Conservation (phyloP, 1,140 invertebrate genomes). For the Micrasema longulum region DNA sequence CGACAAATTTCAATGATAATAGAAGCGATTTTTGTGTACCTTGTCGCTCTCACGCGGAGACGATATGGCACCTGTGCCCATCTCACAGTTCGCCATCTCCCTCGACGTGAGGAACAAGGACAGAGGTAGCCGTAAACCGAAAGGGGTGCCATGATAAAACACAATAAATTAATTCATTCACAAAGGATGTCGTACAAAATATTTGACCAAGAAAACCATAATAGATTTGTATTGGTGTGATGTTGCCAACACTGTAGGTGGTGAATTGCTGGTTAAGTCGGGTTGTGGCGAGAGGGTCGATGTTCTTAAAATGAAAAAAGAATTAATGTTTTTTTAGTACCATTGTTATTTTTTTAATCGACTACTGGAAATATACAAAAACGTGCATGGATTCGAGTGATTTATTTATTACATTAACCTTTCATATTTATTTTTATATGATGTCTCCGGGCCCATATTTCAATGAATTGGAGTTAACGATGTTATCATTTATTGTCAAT, state of each 20-base stretch:
- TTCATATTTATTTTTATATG: too few relatives aligned
- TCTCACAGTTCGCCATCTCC: background rate
- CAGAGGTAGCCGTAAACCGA: background rate
- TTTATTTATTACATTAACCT: too few relatives aligned
- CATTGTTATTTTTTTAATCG: background rate
- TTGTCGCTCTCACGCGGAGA: conserved; percentile 32
- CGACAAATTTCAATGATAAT: conserved; percentile 54
- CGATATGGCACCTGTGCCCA: conserved; percentile 21
- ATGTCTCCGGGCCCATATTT: too few relatives aligned
- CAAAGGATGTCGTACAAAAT: conserved; percentile 48
- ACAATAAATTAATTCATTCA: conserved; percentile 51
- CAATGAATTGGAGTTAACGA: too few relatives aligned
- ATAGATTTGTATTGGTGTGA: conserved; percentile 50
- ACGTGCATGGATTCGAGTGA: too few relatives aligned
- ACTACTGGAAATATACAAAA: conserved; percentile 1
- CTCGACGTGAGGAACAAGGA: background rate
- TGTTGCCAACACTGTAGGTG: conserved; percentile 41
- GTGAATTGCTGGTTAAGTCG: conserved; percentile 17
- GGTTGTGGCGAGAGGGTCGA: conserved; percentile 29
- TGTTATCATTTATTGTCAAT: too few relatives aligned
- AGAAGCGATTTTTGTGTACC: conserved; percentile 38
- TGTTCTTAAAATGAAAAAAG: background rate
- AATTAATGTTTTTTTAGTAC: background rate
- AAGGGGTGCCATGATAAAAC: conserved; percentile 51
- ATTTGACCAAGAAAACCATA: conserved; percentile 51